A percentile compares a stretch with the other conserved stretches of the same genome.
Conservation (phyloP, 2,888 invertebrate species). For the Halocaridina rubra region DNA sequence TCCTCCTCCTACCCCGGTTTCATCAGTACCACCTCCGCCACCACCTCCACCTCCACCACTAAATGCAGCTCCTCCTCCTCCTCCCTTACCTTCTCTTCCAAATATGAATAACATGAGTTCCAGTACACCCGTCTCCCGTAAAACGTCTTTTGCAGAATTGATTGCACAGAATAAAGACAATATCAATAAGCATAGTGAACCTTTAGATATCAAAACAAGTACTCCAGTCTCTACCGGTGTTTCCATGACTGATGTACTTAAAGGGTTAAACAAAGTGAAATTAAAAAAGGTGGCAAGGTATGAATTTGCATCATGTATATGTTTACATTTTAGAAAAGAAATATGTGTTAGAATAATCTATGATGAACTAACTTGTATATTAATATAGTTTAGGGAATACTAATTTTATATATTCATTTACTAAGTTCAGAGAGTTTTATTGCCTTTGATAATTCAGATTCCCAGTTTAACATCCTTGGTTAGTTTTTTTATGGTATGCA, state of each 20-base stretch:
- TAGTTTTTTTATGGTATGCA: too few relatives aligned
- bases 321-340: too few relatives aligned
- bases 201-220: constrained; percentile 17
- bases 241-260: constrained; percentile 56
- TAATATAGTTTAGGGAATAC: too few relatives aligned
- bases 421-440: too few relatives aligned
- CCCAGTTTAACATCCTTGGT: too few relatives aligned
- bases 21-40: constrained; percentile 15
- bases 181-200: constrained; percentile 45
- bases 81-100: constrained; percentile 19
- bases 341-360: not conserved
- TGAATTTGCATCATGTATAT: not conserved
- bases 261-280: constrained; percentile 57
- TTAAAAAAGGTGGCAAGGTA: constrained; percentile 53
- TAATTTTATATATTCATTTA: too few relatives aligned
- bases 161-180: constrained; percentile 51
- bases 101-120: not conserved
- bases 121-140: not conserved
- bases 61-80: not conserved
- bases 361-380: not conserved
- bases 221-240: constrained; percentile 18
- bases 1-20: constrained; percentile 49
- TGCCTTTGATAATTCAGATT: too few relatives aligned
- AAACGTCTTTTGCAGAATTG: constrained; percentile 39
- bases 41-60: constrained; percentile 42